A percentile compares a stretch with the other conserved stretches of the same genome.
These are phyloP conservation scores for Phenganax subtilis DNA, from an alignment of 92 coral and sea anemone genomes.

Conservation along the genomic window DNA sequence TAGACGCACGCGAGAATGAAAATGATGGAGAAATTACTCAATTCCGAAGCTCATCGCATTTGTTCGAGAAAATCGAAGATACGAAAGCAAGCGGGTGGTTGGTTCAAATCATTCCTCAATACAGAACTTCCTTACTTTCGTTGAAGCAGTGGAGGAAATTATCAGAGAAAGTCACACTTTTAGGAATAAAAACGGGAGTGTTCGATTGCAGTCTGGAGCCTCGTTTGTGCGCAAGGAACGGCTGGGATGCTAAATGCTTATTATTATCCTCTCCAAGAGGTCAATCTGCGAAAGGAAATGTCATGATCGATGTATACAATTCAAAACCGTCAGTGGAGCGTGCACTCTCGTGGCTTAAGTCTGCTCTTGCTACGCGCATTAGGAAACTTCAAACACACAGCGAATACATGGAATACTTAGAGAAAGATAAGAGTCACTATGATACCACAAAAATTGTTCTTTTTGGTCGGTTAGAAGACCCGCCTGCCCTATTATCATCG, in stretches of 20 bases:
- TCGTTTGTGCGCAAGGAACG: slow-evolving; percentile 67
- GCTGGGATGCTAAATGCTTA: slow-evolving; percentile 66
- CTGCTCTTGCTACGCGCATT: slow-evolving; percentile 65
- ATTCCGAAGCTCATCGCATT: slow-evolving; percentile 87
- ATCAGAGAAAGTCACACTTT: slow-evolving; percentile 67
- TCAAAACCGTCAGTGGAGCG: slow-evolving; percentile 68
- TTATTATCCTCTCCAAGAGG: slow-evolving; percentile 82
- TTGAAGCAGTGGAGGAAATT: slow-evolving; percentile 72
- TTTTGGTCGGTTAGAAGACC: slow-evolving; percentile 66
- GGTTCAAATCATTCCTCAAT: slow-evolving; percentile 74
- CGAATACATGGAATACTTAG: slow-evolving; percentile 49
- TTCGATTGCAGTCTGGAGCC: slow-evolving; percentile 79
- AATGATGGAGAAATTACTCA: slow-evolving; percentile 50
- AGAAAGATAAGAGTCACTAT: slow-evolving; percentile 35
- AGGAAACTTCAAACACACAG: slow-evolving; percentile 46
- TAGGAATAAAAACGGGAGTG: slow-evolving; percentile 92
- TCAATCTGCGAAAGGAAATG: slow-evolving; percentile 91
- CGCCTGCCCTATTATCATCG: slow-evolving; percentile 82
- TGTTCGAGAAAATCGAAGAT: slow-evolving; percentile 95
- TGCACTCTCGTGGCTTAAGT: slow-evolving; percentile 74
- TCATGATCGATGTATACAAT: slow-evolving; percentile 73
- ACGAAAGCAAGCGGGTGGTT: slow-evolving; percentile 98
- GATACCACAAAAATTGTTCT: slow-evolving; percentile 68
- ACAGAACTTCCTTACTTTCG: slow-evolving; percentile 42
- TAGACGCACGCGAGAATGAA: slow-evolving; percentile 24